Base-by-base conservation (phyloP, 2,797 vertebrate species). In the Cirrhinus molitorella region DNA sequence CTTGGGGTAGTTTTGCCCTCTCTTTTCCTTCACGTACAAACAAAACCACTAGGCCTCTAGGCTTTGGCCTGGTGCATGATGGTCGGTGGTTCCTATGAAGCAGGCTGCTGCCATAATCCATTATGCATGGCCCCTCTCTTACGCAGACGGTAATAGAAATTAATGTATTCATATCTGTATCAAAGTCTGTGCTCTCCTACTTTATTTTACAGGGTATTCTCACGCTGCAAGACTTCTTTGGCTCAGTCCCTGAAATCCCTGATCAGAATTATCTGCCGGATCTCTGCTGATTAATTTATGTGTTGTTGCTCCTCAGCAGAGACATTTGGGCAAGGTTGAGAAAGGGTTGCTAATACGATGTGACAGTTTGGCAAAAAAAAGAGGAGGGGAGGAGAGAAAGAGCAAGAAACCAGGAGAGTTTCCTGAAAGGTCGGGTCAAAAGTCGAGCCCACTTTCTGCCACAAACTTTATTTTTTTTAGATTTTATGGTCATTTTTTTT, bases 221-320 rank as follows among this genome's bases (percentile, higher is more conserved):
- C 63, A 68, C 12, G 6, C 70, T 4, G 45, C 70, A 40, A 65
- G 57, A 65, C 57, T 25, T 75, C 37, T 76, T n/a, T 23, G 59
- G 51, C 63, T 74, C 75, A 19, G 68, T 63, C 70, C 47, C 68
- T 66, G 49, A 83, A 85, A 66, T 51, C 57, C 57, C 63, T 28
- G 67, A 83, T 66, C 45, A 79, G 51, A 79, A 71, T 85, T 47
- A 73, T 87, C 59, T 77, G 67, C 11, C 17, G 21, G 51, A 57
- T 83, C 40, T 78, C 74, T 59, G 59, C 74, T 86, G 79, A 88
- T 85, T 86, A 79, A 89, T 89, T 88, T 79, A 89, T 87, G 86
- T 72, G 86, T 70, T 77, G 55, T 37, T 79, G 53, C 83, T 83
- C 23, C 67, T 72, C 68, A 4, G 49, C 19, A 71, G 61, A 84